Evolutionary conservation across 2,888 invertebrate species (phyloP), one percentile per base, ranked within the genome.

Genomic region (Lamproptera curius): DNA sequence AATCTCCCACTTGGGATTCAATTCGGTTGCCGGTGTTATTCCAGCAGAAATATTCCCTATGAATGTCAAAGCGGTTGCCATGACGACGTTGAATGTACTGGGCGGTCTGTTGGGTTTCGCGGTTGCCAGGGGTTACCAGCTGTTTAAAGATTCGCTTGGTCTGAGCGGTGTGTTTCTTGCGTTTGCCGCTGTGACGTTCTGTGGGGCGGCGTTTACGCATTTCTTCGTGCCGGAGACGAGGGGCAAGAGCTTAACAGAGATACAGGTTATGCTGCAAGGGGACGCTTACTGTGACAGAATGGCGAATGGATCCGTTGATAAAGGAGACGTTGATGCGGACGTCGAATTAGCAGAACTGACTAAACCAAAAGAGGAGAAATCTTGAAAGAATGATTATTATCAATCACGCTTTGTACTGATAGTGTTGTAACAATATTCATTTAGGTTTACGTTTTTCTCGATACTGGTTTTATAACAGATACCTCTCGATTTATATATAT

Each of bases 161-260:
- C 69, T 88, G 15, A 78, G 80, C 42, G 76, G 84, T 2, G 82
- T 86, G 0, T 90, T 90, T 50, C 78, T 76, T 55, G 70, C 87
- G 49, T 90, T 86, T 51, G 76, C 88, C 0, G 33, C 60, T 0
- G 69, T 81, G 1, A 80, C 89, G 1, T 65, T 86, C n/a, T 39
- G 72, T 11, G 89, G 90, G 0, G 76, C 86, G 1, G 40, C 81
- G 6, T 90, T 90, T 53, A 83, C 89, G 2, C 61, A 71, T 14
- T 64, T 83, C n/a, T 49, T 76, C 42, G 86, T 90, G 0, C 90
- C 90, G 1, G 91, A 91, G 67, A 90, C 90, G 0, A 90, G 85
- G 54, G 88, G 89, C 0, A 90, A 89, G 55, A 89, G 89, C 37
- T 72, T 91, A 23, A 65, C 79, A 20, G 88, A 90, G 50, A 90